These are phyloP conservation scores for Syngnathus typhle DNA, from an alignment of 2,113 vertebrate species.

Conservation along the genomic window DNA sequence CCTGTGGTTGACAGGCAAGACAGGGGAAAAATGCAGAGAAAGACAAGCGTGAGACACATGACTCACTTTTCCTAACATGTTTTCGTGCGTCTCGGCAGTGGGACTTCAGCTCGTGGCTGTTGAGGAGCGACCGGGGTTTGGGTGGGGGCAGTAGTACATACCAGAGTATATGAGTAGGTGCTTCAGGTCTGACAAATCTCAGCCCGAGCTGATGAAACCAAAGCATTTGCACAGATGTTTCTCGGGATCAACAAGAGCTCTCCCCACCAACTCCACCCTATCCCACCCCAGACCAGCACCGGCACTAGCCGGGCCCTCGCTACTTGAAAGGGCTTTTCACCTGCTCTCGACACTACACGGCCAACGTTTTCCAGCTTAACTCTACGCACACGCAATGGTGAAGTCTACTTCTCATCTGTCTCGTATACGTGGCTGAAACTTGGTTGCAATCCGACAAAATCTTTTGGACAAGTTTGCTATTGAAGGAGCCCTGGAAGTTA, in stretches of 20 bases:
- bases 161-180: constrained; percentile 74
- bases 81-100: constrained; percentile 49
- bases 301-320: constrained; percentile 25
- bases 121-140: constrained; percentile 53
- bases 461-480: background rate
- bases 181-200: constrained; percentile 72
- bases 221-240: constrained; percentile 73
- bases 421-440: background rate
- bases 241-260: constrained; percentile 59
- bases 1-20: constrained; percentile 56
- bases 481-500: background rate
- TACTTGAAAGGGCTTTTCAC: constrained; percentile 54
- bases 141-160: constrained; percentile 64
- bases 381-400: background rate
- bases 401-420: background rate
- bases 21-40: background rate
- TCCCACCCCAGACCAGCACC: constrained; percentile 32
- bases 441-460: too few species aligned
- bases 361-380: constrained; percentile 23
- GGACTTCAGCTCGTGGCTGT: constrained; percentile 51
- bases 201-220: constrained; percentile 66
- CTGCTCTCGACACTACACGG: constrained; percentile 38
- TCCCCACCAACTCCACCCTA: background rate
- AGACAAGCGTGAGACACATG: constrained; percentile 30
- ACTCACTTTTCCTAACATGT: constrained; percentile 59